These are phyloP conservation scores for Pseudeuparius sepicola DNA, from an alignment of 2,888 invertebrate species.

Conservation along the genomic window DNA sequence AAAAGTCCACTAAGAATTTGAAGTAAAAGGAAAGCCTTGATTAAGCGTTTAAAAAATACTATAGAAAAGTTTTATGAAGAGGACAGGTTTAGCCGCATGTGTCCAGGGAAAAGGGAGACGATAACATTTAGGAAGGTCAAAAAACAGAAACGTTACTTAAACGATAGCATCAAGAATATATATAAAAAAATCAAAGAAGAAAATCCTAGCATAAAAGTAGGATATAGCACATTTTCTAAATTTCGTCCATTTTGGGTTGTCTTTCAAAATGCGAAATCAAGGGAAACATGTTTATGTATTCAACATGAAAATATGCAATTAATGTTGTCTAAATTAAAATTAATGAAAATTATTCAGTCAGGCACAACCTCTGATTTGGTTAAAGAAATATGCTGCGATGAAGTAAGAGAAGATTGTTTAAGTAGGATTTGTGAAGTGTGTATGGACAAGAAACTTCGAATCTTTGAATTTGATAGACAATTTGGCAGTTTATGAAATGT, in stretches of 20 bases:
- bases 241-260: slow-evolving; percentile 14
- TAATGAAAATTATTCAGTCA: slow-evolving; percentile 12
- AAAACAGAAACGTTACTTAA: slow-evolving; percentile 10
- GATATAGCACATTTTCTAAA: slow-evolving; percentile 9
- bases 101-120: slow-evolving; percentile 11
- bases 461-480: slow-evolving; percentile 11
- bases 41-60: no score
- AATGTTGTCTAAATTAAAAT: slow-evolving; percentile 8
- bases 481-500: slow-evolving; percentile 8
- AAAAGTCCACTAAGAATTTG: slow-evolving; percentile 1
- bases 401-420: slow-evolving; percentile 11
- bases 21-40: background rate
- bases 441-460: slow-evolving; percentile 3
- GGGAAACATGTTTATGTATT: slow-evolving; percentile 12
- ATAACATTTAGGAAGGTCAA: slow-evolving; percentile 5
- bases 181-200: slow-evolving; percentile 4
- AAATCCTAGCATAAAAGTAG: slow-evolving; percentile 11
- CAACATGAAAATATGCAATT: slow-evolving; percentile 7
- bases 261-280: slow-evolving; percentile 6
- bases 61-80: slow-evolving; percentile 11
- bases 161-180: slow-evolving; percentile 7
- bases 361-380: slow-evolving; percentile 7
- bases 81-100: slow-evolving; percentile 6
- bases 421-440: slow-evolving; percentile 10
- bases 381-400: slow-evolving; percentile 13